Evolutionary conservation across 2,797 vertebrate genomes (phyloP).

Genomic region (Hozukius guyotensis): DNA sequence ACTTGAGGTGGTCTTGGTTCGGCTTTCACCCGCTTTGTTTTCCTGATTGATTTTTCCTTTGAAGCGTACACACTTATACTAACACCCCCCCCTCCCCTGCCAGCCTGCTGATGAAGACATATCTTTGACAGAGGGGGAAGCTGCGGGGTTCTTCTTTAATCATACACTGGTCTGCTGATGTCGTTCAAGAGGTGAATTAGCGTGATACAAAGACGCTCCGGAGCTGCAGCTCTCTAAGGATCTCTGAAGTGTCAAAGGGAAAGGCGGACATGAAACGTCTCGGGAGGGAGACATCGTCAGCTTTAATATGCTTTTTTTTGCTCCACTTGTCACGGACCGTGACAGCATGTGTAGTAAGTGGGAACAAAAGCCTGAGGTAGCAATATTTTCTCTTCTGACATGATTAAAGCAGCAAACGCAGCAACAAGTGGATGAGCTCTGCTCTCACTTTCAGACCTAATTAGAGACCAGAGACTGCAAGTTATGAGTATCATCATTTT

Average conservation of each 20-base stretch:
- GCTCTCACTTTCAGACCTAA: constrained; percentile 33
- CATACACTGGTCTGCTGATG: constrained; percentile 28
- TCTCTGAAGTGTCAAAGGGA: constrained; percentile 20
- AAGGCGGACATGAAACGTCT: constrained; percentile 30
- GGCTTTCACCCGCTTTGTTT: constrained; percentile 16
- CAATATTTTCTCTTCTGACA: constrained; percentile 28
- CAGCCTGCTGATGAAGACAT: constrained; percentile 36
- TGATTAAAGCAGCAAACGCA: constrained; percentile 45
- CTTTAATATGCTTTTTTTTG: constrained; percentile 32
- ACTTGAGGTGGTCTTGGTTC: not conserved
- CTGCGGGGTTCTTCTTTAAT: constrained; percentile 39
- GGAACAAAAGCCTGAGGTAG: constrained; percentile 41
- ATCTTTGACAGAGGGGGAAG: constrained; percentile 42
- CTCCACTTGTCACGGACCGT: constrained; percentile 34
- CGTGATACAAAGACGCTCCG: constrained; percentile 11
- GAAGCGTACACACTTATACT: constrained; percentile 7
- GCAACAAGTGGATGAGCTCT: constrained; percentile 41
- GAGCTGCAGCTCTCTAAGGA: constrained; percentile 11
- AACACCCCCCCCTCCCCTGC: not conserved
- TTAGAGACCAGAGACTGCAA: constrained; percentile 27
- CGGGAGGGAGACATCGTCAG: constrained; percentile 3
- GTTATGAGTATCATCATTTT: not conserved
- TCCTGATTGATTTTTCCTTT: constrained; percentile 31
- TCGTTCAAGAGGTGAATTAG: constrained; percentile 49
- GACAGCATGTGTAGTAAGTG: constrained; percentile 34